Percentiles rank a stretch among this genome's conserved stretches.
phyloP scores from a whole-genome alignment of 1,140 invertebrate genomes.

The Delia radicum region DNA sequence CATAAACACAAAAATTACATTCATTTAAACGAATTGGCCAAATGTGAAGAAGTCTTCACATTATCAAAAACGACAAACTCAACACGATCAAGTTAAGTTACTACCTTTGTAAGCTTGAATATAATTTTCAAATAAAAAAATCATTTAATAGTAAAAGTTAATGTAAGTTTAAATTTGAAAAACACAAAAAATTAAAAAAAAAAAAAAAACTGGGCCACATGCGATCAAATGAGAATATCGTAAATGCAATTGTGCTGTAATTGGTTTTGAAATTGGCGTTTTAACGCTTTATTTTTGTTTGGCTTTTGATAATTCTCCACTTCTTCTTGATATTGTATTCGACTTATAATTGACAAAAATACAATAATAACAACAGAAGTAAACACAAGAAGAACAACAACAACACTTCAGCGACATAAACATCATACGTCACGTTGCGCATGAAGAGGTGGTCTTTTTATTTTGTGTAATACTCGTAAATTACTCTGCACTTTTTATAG shows the following conservation, averaged over 20 bases:
- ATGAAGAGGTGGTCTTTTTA: not conserved
- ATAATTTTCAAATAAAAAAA: no score
- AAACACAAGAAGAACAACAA: no score
- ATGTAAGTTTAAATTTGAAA: not conserved
- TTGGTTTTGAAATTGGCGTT: not conserved
- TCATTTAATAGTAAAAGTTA: no score
- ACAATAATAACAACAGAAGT: no score
- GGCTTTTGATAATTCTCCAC: not conserved
- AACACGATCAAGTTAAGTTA: not conserved
- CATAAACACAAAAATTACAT: not conserved
- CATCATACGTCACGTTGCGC: not conserved
- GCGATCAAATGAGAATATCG: conserved; percentile 2
- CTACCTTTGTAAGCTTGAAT: not conserved
- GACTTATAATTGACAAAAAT: no score
- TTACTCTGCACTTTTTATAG: not conserved
- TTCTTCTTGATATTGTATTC: not conserved
- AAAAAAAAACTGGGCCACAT: conserved; percentile 1
- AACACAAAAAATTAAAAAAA: not conserved
- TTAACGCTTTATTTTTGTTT: not conserved
- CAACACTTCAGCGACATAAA: not conserved
- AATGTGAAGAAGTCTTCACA: not conserved
- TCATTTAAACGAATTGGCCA: not conserved
- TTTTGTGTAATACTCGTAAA: not conserved
- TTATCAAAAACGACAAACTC: not conserved
- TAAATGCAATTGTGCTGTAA: not conserved